Base-by-base conservation (phyloP, 2,797 vertebrate species). In the Chanos chanos region DNA sequence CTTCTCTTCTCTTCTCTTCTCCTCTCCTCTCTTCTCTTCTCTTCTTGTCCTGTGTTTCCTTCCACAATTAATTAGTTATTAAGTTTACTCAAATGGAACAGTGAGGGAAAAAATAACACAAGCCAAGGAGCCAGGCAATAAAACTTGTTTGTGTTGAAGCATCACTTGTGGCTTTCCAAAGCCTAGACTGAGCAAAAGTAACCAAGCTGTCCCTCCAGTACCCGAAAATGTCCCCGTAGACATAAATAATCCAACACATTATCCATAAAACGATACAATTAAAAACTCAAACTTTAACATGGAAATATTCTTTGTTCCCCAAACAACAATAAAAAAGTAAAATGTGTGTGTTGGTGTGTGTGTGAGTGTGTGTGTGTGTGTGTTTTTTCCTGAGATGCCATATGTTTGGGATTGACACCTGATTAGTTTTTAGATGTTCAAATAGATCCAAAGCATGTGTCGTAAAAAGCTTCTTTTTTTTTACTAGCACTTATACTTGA, bases 341-440 rank as follows among this genome's bases (percentile, higher is more conserved):
- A 33, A 31, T 33, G 4, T 16, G 13, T 13, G 10, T 10, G 31
- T 31, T 12, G 31, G 31, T 1, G 2, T 37, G 5, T 13, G 7
- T 13, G 7, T 36, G 16, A 16, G 36, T 80, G 79, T 75, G 50
- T 53, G 31, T 53, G 43, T 41, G 33, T 36, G 5, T 34, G 68
- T 60, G 37, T 45, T 21, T 41, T 27, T 22, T 27, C 50, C 33
- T 57, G 31, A 57, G 57, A 63, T 52, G 52, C 40, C 64, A 68
- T 58, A 71, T 69, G 66, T 68, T 67, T 60, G 39, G 57, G 64
- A 74, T 70, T 71, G 57, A 61, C 66, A 61, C 52, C 45, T 68
- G 54, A 76, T 66, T 57, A 58, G 70, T 72, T 64, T n/a, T 70
- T 31, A 63, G 59, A 73, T 51, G 3, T 43, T 55, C 59, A 77